Evolutionary conservation across 1,140 invertebrate species (phyloP).

Genomic region (Hyles vespertilio): DNA sequence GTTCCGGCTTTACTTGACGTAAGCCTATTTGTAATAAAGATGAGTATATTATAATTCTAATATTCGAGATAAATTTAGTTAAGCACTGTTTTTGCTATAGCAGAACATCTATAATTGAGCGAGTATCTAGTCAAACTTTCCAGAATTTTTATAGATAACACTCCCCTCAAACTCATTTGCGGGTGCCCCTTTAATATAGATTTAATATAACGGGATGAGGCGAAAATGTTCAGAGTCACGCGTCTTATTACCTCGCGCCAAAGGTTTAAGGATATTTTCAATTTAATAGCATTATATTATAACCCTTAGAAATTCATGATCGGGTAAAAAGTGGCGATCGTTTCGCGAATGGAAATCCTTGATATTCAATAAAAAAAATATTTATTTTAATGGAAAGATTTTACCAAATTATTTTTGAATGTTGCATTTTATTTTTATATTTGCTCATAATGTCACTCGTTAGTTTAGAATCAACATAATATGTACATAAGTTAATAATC

Average conservation of each 20-base stretch:
- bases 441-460: no score
- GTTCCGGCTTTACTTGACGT: no score
- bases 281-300: constrained; percentile 58
- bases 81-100: no score
- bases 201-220: constrained; percentile 54
- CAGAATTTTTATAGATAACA: background rate
- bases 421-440: no score
- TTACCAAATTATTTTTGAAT: no score
- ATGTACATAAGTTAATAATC: no score
- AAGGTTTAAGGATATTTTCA: constrained; percentile 52
- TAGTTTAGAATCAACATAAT: no score
- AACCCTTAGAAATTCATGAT: constrained; percentile 47
- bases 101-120: no score
- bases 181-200: constrained; percentile 4
- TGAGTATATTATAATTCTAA: no score
- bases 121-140: background rate
- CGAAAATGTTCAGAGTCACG: constrained; percentile 56
- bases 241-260: constrained; percentile 50
- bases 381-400: no score
- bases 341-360: constrained; percentile 9
- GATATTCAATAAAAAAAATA: constrained; percentile 21
- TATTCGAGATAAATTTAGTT: no score
- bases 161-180: constrained; percentile 1
- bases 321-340: constrained; percentile 16
- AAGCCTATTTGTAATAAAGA: no score